Evolutionary conservation across 2,797 vertebrate species (phyloP).

Genomic region (Schizopygopsis malacanthus): DNA sequence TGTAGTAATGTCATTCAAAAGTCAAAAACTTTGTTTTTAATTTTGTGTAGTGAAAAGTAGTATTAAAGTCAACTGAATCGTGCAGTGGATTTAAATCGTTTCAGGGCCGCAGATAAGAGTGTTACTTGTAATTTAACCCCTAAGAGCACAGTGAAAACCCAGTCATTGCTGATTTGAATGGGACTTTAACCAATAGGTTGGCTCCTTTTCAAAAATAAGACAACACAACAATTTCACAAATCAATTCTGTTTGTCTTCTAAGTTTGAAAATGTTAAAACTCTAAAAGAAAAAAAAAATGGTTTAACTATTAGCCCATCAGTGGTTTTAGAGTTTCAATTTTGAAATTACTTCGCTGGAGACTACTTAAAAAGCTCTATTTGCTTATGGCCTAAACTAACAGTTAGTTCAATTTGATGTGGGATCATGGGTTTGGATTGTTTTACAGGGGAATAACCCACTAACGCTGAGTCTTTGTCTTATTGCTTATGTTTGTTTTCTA

Average conservation of each 20-base stretch:
- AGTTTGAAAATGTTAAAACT: neutral
- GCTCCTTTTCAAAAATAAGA: neutral
- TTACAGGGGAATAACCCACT: conserved; percentile 57
- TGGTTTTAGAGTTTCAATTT: conserved; percentile 1
- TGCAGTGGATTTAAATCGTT: conserved; percentile 6
- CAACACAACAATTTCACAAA: neutral
- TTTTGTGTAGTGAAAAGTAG: conserved; percentile 19
- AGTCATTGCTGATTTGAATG: neutral
- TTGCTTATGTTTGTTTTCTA: conserved; percentile 4
- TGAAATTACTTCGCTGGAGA: neutral
- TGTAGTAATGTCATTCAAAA: conserved; percentile 11
- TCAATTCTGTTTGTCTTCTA: neutral
- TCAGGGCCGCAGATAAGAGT: neutral
- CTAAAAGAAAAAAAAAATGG: neutral
- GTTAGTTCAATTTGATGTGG: conserved; percentile 16
- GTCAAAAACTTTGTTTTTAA: conserved; percentile 2
- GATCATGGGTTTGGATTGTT: conserved; percentile 9
- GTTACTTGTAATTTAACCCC: neutral
- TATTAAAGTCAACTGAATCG: conserved; percentile 2
- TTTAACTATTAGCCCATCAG: neutral
- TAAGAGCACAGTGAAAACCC: neutral
- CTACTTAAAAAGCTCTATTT: neutral
- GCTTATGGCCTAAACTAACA: neutral
- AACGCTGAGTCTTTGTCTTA: conserved; percentile 26
- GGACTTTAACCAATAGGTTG: neutral